These are phyloP conservation scores for Aspidiotus destructor DNA, from an alignment of 2,888 invertebrate genomes.

Conservation along the genomic window DNA sequence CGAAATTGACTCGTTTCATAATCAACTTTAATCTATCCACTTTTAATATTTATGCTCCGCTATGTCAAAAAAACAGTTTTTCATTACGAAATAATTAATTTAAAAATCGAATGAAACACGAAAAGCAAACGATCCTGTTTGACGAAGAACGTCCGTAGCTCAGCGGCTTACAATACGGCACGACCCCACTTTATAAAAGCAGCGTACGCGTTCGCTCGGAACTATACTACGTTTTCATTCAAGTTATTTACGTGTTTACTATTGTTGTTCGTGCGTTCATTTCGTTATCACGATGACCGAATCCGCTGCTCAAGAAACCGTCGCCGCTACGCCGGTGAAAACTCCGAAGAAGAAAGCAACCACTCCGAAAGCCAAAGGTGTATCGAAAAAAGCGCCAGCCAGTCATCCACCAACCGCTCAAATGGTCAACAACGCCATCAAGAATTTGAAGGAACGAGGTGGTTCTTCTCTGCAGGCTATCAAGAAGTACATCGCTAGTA, in stretches of 20 bases:
- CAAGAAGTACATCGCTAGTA: constrained; percentile 53
- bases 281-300: constrained; percentile 11
- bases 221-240: constrained; percentile 1
- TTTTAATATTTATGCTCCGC: background rate
- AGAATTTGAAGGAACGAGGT: constrained; percentile 32
- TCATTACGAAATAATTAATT: background rate
- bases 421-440: constrained; percentile 52
- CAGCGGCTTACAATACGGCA: constrained; percentile 17
- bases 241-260: background rate
- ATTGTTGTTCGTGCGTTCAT: background rate
- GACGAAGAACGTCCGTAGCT: background rate
- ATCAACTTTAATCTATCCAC: background rate
- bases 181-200: background rate
- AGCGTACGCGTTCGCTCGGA: background rate
- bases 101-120: constrained; percentile 17
- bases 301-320: constrained; percentile 24
- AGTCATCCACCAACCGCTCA: constrained; percentile 47
- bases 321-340: constrained; percentile 33
- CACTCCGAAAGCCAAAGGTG: constrained; percentile 33
- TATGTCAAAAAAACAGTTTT: background rate
- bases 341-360: constrained; percentile 37
- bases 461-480: constrained; percentile 51
- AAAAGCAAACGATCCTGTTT: constrained; percentile 8
- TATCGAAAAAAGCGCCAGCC: constrained; percentile 39
- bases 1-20: background rate